phyloP scores from a whole-genome alignment of 1,140 invertebrate species.

The Drosophila ercepeae region DNA sequence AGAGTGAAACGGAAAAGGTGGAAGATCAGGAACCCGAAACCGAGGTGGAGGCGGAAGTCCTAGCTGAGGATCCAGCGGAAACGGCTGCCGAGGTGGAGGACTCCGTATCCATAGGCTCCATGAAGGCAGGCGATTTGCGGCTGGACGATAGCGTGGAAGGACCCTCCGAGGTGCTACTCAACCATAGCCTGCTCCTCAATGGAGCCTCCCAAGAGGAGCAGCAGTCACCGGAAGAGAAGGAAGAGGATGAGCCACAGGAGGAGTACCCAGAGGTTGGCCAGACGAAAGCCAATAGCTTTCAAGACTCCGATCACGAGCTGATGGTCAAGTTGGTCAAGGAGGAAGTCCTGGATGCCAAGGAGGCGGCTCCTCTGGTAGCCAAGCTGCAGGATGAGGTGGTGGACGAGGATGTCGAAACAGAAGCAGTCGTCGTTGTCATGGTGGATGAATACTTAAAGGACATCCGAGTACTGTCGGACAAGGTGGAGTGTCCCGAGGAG shows the following conservation, averaged over 20 bases:
- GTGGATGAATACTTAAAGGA: conserved; percentile 15
- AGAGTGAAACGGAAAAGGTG: neutral
- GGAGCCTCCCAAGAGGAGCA: conserved; percentile 3
- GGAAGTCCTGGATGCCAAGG: conserved; percentile 59
- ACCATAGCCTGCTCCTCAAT: conserved; percentile 12
- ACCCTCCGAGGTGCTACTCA: neutral
- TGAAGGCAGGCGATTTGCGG: conserved; percentile 38
- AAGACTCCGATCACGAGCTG: conserved; percentile 66
- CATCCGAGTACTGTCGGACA: conserved; percentile 11
- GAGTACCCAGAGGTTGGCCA: neutral
- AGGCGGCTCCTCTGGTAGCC: neutral
- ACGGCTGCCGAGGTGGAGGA: neutral
- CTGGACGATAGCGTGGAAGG: conserved; percentile 53
- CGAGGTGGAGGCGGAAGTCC: neutral
- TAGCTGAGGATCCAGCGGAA: neutral
- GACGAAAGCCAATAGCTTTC: conserved; percentile 17
- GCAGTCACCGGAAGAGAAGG: neutral
- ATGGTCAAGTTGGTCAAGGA: conserved; percentile 62
- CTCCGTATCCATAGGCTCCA: conserved; percentile 24
- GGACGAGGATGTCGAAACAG: neutral
- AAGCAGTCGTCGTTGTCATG: neutral
- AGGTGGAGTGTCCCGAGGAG: conserved; percentile 48
- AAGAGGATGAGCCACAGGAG: conserved; percentile 5
- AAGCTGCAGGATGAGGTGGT: neutral
- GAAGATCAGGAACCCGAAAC: neutral